phyloP scores from a whole-genome alignment of 92 coral and sea anemone genomes.

The Palythoa caribaeorum region DNA sequence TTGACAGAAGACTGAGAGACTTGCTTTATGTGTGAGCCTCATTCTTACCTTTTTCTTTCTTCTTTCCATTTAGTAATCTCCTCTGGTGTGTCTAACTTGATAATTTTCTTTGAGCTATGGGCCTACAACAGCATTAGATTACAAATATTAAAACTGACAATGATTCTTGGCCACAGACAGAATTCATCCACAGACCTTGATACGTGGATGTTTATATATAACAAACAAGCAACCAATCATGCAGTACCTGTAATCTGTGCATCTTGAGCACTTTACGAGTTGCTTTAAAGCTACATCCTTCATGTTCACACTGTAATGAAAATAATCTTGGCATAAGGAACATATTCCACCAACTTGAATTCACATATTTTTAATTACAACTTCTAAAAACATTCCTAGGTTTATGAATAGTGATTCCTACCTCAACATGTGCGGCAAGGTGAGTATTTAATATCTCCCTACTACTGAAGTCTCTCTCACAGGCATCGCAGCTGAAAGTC shows the following conservation, averaged over 20 bases:
- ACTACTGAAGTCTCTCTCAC: slow-evolving; percentile 74
- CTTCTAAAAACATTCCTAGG: neutral
- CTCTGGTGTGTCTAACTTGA: slow-evolving; percentile 89
- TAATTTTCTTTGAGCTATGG: slow-evolving; percentile 37
- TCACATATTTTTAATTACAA: neutral
- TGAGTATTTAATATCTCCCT: slow-evolving; percentile 72
- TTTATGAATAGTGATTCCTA: neutral
- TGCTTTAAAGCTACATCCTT: slow-evolving; percentile 85
- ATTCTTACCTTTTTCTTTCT: slow-evolving; percentile 85
- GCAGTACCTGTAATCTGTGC: slow-evolving; percentile 84
- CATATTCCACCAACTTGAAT: no score
- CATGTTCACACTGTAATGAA: slow-evolving; percentile 76
- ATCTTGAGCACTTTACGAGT: slow-evolving; percentile 81
- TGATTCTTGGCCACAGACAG: no score
- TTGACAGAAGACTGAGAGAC: no score
- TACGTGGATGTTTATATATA: no score
- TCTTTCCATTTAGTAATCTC: slow-evolving; percentile 94
- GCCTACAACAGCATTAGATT: slow-evolving; percentile 4
- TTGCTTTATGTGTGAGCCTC: no score
- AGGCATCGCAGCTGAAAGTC: slow-evolving; percentile 79
- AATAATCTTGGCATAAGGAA: neutral
- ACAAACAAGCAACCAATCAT: neutral
- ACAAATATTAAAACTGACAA: no score
- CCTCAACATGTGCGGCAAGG: slow-evolving; percentile 84
- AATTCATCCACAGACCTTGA: no score